A percentile compares a stretch with the other conserved stretches of the same genome.
Conservation (phyloP, 2,797 vertebrate species). For the Manis pentadactyla region DNA sequence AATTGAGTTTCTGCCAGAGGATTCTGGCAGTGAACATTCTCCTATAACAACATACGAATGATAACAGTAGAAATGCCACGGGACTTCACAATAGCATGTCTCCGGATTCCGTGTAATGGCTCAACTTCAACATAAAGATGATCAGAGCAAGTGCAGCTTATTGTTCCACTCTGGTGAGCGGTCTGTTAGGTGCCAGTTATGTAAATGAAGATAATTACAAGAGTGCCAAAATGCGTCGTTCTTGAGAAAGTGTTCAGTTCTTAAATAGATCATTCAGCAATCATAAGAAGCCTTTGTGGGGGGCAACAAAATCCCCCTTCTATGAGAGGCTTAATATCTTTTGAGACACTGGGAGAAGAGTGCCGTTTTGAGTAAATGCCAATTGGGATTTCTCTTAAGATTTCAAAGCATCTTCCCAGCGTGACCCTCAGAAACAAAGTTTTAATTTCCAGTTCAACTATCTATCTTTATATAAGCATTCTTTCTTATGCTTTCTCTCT, state of each 20-base stretch:
- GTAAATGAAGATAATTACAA: constrained; percentile 74
- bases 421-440: constrained; percentile 65
- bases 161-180: constrained; percentile 49
- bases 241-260: constrained; percentile 45
- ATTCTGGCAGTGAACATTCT: constrained; percentile 84
- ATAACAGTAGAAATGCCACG: constrained; percentile 47
- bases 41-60: constrained; percentile 80
- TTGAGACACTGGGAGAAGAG: constrained; percentile 69
- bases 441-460: constrained; percentile 69
- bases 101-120: constrained; percentile 49
- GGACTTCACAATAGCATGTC: constrained; percentile 52
- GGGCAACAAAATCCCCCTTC: constrained; percentile 61
- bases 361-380: constrained; percentile 60
- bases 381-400: constrained; percentile 63
- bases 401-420: constrained; percentile 44
- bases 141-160: constrained; percentile 33
- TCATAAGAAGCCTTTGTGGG: constrained; percentile 14
- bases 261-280: constrained; percentile 62
- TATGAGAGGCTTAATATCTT: constrained; percentile 72
- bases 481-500: neutral
- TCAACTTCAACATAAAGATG: constrained; percentile 63
- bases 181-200: constrained; percentile 63
- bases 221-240: constrained; percentile 51
- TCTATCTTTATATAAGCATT: constrained; percentile 35
- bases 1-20: constrained; percentile 85